phyloP scores from a whole-genome alignment of 2,113 vertebrate species.

The Felis chaus region DNA sequence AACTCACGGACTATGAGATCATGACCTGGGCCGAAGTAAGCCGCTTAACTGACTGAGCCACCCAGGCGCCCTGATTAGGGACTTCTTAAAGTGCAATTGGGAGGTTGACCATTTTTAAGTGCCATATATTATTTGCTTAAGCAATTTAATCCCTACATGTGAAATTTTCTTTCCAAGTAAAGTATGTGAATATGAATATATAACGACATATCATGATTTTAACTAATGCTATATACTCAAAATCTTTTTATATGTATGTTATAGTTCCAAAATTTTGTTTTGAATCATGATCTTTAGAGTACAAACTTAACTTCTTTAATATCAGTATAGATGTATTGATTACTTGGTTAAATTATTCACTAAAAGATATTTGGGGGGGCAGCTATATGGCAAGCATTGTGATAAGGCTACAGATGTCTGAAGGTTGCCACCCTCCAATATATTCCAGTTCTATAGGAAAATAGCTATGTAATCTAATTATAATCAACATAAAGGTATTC shows the following conservation, averaged over 20 bases:
- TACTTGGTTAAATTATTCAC: background rate
- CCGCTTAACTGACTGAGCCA: too few species aligned
- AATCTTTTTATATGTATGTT: background rate
- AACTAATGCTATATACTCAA: background rate
- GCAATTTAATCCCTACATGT: constrained; percentile 3
- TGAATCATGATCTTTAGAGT: background rate
- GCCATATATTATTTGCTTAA: constrained; percentile 45
- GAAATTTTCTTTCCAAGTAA: constrained; percentile 60
- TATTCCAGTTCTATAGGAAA: background rate
- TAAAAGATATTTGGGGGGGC: background rate
- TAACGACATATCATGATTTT: constrained; percentile 56
- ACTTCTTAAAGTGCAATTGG: constrained; percentile 56
- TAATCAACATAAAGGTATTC: background rate
- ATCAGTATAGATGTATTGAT: background rate
- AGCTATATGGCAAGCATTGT: background rate
- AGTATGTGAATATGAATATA: constrained; percentile 40
- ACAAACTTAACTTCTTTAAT: background rate
- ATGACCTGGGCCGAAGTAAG: too few species aligned
- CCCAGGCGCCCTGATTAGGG: background rate
- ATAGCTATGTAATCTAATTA: background rate
- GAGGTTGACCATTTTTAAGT: constrained; percentile 57
- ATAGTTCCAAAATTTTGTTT: background rate
- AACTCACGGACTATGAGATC: too few species aligned
- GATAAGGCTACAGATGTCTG: background rate
- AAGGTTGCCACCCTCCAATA: background rate